Conservation (phyloP, 1,140 invertebrate genomes). For the Drosophila jambulina region DNA sequence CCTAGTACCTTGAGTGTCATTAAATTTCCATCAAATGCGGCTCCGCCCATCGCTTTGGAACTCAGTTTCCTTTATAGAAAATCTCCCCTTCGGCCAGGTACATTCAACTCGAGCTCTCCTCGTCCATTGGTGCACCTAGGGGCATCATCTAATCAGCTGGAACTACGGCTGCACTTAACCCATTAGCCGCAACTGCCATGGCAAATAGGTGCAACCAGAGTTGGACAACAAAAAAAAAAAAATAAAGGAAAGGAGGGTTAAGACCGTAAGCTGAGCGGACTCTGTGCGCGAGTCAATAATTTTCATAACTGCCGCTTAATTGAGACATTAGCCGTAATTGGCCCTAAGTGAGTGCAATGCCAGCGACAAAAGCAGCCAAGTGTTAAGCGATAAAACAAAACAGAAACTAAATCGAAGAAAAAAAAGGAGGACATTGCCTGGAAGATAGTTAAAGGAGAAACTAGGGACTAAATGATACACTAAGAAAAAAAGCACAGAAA, state of each 20-base stretch:
- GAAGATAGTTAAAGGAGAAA: conserved; percentile 14
- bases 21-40: conserved; percentile 32
- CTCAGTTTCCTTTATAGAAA: conserved; percentile 1
- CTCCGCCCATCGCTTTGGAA: conserved; percentile 6
- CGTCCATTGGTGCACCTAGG: conserved; percentile 23
- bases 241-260: conserved; percentile 22
- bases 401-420: conserved; percentile 13
- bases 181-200: conserved; percentile 51
- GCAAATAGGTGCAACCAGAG: conserved; percentile 24
- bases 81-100: conserved; percentile 9
- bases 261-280: conserved; percentile 29
- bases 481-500: too few species aligned
- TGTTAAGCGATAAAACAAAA: conserved; percentile 62
- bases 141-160: conserved; percentile 51
- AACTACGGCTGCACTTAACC: conserved; percentile 41
- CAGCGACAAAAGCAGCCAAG: conserved; percentile 64
- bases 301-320: conserved; percentile 81
- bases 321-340: conserved; percentile 81
- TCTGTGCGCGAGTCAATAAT: conserved; percentile 69
- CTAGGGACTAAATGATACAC: too few species aligned
- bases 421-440: conserved; percentile 46
- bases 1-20: conserved; percentile 10
- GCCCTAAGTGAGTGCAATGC: conserved; percentile 73
- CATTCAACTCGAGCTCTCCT: conserved; percentile 34
- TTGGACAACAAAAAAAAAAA: not conserved